These are phyloP conservation scores for Acanthopleura granulata DNA, from an alignment of 2,888 invertebrate genomes.

Conservation along the genomic window DNA sequence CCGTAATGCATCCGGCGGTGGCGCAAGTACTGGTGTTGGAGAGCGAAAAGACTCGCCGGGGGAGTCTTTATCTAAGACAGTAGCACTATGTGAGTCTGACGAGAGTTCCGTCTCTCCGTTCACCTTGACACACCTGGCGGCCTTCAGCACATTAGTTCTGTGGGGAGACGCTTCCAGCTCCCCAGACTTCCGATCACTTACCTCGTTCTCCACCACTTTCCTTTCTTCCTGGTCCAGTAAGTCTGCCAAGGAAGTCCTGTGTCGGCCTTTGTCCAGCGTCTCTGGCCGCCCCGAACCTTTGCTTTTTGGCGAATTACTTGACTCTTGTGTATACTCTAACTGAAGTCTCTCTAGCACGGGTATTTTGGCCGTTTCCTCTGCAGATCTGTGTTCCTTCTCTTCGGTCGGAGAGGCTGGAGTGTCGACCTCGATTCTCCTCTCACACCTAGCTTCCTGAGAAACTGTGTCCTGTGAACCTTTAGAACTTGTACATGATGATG, in stretches of 20 bases:
- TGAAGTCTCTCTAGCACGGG: slow-evolving; percentile 16
- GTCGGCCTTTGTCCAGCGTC: neutral
- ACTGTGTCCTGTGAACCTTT: neutral
- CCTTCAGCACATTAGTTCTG: neutral
- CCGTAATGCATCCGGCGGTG: neutral
- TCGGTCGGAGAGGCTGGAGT: neutral
- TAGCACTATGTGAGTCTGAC: neutral
- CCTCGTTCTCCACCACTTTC: neutral
- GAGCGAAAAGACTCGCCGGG: slow-evolving; percentile 11
- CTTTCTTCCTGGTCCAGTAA: neutral
- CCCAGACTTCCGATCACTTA: neutral
- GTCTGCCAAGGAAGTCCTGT: neutral
- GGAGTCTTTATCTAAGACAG: slow-evolving; percentile 22
- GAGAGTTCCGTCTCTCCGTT: slow-evolving; percentile 27
- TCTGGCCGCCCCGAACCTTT: slow-evolving; percentile 5
- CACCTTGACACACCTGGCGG: slow-evolving; percentile 24
- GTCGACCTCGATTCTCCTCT: neutral
- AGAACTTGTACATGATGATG: neutral
- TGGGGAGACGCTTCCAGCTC: neutral
- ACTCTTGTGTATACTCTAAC: slow-evolving; percentile 11
- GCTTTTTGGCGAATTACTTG: slow-evolving; percentile 3
- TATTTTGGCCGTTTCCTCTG: slow-evolving; percentile 21
- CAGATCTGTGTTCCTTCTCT: slow-evolving; percentile 11
- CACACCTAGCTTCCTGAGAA: neutral
- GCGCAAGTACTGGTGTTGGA: slow-evolving; percentile 19